Conservation (phyloP, 2,113 vertebrate species). For the Thinocorus orbignyianus region DNA sequence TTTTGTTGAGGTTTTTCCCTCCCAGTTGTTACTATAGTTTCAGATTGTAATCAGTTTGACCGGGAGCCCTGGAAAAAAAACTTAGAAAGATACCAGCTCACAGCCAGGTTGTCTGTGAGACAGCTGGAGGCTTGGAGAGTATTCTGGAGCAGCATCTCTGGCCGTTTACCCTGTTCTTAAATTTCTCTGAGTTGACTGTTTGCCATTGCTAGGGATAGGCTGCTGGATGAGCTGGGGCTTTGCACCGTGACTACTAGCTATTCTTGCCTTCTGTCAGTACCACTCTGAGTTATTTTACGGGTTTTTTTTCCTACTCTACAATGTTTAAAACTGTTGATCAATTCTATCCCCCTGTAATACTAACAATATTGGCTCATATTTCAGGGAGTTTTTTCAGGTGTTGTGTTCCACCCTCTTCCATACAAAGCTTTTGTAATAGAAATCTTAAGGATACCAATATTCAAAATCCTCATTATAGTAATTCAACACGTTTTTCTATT, state of each 20-base stretch:
- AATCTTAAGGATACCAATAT: neutral
- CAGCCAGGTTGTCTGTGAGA: neutral
- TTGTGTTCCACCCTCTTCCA: neutral
- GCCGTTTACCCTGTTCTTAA: neutral
- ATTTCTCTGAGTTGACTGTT: neutral
- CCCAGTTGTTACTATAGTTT: neutral
- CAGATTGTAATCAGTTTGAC: neutral
- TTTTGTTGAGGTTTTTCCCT: neutral
- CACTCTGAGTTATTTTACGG: neutral
- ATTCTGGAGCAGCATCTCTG: neutral
- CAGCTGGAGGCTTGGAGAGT: neutral
- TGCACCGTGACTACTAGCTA: neutral
- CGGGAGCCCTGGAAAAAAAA: neutral
- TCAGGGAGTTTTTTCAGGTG: neutral
- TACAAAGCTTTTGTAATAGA: neutral
- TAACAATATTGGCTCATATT: neutral
- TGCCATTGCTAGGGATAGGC: neutral
- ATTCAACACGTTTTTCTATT: neutral
- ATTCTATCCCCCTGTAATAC: neutral
- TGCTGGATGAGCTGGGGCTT: neutral
- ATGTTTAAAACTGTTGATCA: neutral
- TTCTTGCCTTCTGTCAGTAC: neutral
- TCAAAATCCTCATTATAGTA: neutral
- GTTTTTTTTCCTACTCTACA: neutral
- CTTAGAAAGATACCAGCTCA: rapidly evolving